Evolutionary conservation across 2,113 vertebrate species (phyloP).

Genomic region (Toxotes jaculatrix): DNA sequence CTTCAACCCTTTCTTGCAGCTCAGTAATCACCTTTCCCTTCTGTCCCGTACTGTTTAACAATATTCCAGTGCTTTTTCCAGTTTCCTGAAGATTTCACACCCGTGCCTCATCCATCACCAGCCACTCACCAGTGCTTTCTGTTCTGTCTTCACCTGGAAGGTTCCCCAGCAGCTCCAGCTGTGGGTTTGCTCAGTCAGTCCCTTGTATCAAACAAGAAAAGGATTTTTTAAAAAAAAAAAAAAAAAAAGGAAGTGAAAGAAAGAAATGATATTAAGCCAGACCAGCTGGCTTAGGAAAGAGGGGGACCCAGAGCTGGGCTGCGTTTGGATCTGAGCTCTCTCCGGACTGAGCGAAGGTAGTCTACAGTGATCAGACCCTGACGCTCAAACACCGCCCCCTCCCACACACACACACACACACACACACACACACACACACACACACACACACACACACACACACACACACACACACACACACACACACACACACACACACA

Average conservation of each 20-base stretch:
- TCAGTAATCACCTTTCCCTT: not conserved
- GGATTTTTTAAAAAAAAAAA: slow-evolving; percentile 8
- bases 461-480: slow-evolving; percentile 20
- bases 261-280: slow-evolving; percentile 73
- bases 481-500: too few species aligned
- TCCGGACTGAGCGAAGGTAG: slow-evolving; percentile 46
- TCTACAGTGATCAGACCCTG: slow-evolving; percentile 31
- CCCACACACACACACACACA: slow-evolving; percentile 17
- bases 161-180: slow-evolving; percentile 79
- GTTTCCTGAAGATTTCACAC: not conserved
- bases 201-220: slow-evolving; percentile 74
- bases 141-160: slow-evolving; percentile 77
- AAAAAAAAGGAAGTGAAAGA: slow-evolving; percentile 4
- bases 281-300: slow-evolving; percentile 80
- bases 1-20: too few species aligned
- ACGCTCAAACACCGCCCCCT: slow-evolving; percentile 47
- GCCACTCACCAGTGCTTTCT: slow-evolving; percentile 62
- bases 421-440: slow-evolving; percentile 23
- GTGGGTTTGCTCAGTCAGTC: slow-evolving; percentile 62
- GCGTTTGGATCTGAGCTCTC: slow-evolving; percentile 64
- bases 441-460: slow-evolving; percentile 14
- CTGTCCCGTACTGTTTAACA: not conserved
- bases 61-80: not conserved
- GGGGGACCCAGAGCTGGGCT: slow-evolving; percentile 68
- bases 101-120: not conserved